Percentiles rank a stretch among this genome's conserved stretches.
These are phyloP conservation scores for Sebastolobus alascanus DNA, from an alignment of 2,797 vertebrate genomes.

Conservation along the genomic window DNA sequence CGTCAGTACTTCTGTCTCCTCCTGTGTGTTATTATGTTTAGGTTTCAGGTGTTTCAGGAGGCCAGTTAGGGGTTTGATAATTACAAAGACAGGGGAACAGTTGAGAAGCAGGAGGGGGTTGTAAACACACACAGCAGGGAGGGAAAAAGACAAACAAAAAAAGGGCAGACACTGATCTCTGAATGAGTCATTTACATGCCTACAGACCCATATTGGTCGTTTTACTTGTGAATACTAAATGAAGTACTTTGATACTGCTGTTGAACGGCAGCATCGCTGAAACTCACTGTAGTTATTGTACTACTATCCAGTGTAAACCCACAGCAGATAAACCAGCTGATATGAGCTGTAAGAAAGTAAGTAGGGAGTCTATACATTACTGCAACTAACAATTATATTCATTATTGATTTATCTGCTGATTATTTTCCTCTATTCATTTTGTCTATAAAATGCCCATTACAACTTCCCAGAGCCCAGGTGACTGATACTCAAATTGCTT, in stretches of 20 bases:
- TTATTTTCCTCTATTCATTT: too few relatives aligned
- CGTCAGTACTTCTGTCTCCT: too few relatives aligned
- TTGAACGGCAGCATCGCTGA: background rate
- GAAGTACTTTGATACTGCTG: background rate
- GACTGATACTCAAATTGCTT: too few relatives aligned
- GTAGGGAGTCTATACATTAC: background rate
- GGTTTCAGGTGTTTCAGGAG: too few relatives aligned
- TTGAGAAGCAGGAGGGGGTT: slow-evolving; percentile 31
- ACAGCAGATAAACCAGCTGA: background rate
- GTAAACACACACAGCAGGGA: slow-evolving; percentile 57
- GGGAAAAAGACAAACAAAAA: too few relatives aligned
- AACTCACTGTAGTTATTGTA: background rate
- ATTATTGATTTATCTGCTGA: background rate
- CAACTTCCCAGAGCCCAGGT: too few relatives aligned
- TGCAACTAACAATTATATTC: background rate
- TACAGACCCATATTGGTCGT: background rate
- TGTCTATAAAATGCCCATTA: too few relatives aligned
- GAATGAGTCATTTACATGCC: slow-evolving; percentile 33
- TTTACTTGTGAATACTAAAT: background rate
- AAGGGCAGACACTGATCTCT: background rate
- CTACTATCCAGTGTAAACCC: background rate
- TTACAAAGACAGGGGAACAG: slow-evolving; percentile 52
- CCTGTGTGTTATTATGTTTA: too few relatives aligned
- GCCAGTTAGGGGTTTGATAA: background rate
- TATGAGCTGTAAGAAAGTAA: background rate